Conservation (phyloP, 2,797 vertebrate genomes). For the Mormyrus hasselquistii region DNA sequence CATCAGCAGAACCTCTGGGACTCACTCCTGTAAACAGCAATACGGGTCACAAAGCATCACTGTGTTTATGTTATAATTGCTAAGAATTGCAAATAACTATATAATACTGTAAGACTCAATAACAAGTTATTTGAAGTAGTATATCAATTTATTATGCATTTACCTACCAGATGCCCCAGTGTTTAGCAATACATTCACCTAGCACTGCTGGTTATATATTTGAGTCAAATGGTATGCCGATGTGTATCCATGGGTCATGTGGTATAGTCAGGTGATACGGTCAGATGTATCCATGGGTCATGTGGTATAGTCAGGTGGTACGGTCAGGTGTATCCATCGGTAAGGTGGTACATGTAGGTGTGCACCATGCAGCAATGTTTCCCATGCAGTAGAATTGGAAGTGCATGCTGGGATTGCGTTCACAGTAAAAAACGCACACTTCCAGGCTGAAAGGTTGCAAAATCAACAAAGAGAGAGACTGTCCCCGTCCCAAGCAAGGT, state of each 20-base stretch:
- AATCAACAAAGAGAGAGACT: not conserved
- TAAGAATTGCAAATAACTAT: not conserved
- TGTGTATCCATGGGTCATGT: not conserved
- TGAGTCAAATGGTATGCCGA: not conserved
- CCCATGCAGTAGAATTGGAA: not conserved
- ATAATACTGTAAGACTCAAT: not conserved
- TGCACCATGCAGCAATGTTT: not conserved
- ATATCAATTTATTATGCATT: not conserved
- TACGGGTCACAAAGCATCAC: not conserved
- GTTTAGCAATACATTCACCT: not conserved
- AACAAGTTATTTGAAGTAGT: not conserved
- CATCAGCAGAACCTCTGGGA: slow-evolving; percentile 60
- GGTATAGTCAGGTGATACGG: not conserved
- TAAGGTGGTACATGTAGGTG: not conserved
- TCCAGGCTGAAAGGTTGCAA: not conserved
- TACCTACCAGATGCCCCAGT: not conserved
- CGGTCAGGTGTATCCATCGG: not conserved
- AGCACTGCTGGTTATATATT: not conserved
- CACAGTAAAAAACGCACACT: not conserved
- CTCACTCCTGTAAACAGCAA: not conserved
- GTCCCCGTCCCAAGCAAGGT: not conserved
- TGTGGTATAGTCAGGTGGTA: not conserved
- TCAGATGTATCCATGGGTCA: not conserved
- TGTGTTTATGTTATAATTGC: not conserved
- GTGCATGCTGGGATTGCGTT: not conserved